Percentiles rank a stretch among this genome's conserved stretches.
These are phyloP conservation scores for Amblyopsis hoosieri DNA, from an alignment of 2,797 vertebrate genomes.

Conservation along the genomic window DNA sequence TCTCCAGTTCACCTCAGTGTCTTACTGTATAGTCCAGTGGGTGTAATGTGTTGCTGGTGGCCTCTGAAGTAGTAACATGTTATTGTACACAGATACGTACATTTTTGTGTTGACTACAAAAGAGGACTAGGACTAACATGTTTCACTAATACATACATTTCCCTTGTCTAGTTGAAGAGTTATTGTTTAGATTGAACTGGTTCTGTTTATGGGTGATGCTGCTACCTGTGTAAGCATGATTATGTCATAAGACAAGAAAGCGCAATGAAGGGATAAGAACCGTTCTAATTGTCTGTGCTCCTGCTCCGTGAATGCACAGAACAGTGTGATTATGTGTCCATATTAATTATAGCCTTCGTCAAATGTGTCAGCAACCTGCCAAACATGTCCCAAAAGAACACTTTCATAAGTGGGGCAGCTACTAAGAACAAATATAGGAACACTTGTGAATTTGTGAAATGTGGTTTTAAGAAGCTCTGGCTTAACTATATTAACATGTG, in stretches of 20 bases:
- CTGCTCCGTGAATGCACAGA: no score
- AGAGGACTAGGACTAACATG: no score
- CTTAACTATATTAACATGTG: background rate
- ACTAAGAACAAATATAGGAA: constrained; percentile 26
- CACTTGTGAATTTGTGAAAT: no score
- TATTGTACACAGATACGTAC: background rate
- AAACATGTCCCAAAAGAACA: constrained; percentile 46
- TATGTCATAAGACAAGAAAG: no score
- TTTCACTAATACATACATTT: no score
- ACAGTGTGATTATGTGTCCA: constrained; percentile 39
- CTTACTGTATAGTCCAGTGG: constrained; percentile 33
- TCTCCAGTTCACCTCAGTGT: constrained; percentile 41
- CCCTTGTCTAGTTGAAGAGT: no score
- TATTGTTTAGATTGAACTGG: no score
- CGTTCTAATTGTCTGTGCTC: no score
- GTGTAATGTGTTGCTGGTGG: constrained; percentile 23
- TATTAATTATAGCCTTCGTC: constrained; percentile 57
- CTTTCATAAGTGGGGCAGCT: constrained; percentile 46
- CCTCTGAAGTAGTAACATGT: constrained; percentile 16
- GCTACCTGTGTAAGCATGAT: no score
- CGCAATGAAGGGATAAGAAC: no score
- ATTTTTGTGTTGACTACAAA: constrained; percentile 9
- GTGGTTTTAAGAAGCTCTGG: no score
- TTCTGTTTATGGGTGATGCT: no score
- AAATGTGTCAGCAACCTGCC: constrained; percentile 56